A percentile compares a stretch with the other conserved stretches of the same genome.
phyloP scores from a whole-genome alignment of 2,113 vertebrate species.

The Cochlearius cochlearius region DNA sequence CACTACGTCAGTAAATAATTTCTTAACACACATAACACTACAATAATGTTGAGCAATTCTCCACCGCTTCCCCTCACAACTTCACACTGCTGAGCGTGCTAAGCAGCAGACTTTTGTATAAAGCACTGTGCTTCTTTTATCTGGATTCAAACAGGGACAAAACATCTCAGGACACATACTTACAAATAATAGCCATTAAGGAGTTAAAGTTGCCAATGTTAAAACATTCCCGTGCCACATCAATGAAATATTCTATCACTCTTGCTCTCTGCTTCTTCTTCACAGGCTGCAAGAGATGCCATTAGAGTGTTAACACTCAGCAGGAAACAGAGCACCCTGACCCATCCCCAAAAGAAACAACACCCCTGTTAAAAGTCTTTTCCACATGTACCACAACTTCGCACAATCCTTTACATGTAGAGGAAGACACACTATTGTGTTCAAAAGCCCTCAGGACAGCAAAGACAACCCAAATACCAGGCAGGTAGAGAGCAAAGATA shows the following conservation, averaged over 20 bases:
- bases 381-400: neutral
- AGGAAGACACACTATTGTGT: neutral
- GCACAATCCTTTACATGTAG: neutral
- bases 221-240: constrained; percentile 93
- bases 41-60: neutral
- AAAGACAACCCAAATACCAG: neutral
- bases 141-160: neutral
- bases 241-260: constrained; percentile 94
- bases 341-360: neutral
- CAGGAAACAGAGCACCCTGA: neutral
- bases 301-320: neutral
- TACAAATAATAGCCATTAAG: constrained; percentile 97
- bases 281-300: constrained; percentile 76
- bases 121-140: neutral
- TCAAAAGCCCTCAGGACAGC: neutral
- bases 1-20: neutral
- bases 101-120: neutral
- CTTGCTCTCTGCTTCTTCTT: constrained; percentile 93
- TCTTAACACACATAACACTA: neutral
- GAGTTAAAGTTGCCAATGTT: constrained; percentile 99
- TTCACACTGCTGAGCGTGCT: neutral
- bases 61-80: neutral
- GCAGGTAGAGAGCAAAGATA: neutral
- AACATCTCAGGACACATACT: constrained; percentile 62
- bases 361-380: neutral